phyloP scores from a whole-genome alignment of 1,140 invertebrate species.

The Lepidostoma basale region DNA sequence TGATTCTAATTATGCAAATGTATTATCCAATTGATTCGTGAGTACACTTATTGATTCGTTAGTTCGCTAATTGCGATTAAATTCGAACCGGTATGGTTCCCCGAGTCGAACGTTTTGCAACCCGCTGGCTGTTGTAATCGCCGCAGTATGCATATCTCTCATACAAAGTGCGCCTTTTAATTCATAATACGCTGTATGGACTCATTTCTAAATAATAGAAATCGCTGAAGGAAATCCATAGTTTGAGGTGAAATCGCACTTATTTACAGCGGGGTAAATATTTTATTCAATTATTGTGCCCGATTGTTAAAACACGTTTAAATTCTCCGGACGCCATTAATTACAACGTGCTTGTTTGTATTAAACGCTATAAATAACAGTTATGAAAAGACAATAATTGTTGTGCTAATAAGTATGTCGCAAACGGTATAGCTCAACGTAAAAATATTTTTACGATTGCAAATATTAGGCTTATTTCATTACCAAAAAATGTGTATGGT shows the following conservation, averaged over 20 bases:
- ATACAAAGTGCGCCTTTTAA: neutral
- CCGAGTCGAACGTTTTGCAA: constrained; percentile 2
- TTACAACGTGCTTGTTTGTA: too few relatives aligned
- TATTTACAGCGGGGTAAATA: constrained; percentile 14
- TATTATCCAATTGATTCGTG: too few relatives aligned
- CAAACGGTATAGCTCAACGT: too few relatives aligned
- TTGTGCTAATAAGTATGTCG: too few relatives aligned
- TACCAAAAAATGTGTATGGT: too few relatives aligned
- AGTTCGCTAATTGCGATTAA: constrained; percentile 6
- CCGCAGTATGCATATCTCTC: neutral
- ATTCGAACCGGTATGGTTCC: neutral
- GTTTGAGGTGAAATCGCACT: constrained; percentile 23
- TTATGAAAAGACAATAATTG: too few relatives aligned
- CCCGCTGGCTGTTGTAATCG: neutral
- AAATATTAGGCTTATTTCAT: too few relatives aligned
- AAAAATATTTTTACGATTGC: too few relatives aligned
- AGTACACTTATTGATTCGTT: too few relatives aligned
- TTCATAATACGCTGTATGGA: constrained; percentile 14
- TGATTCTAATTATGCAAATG: too few relatives aligned
- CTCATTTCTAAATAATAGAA: constrained; percentile 26
- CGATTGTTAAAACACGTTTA: constrained; percentile 15
- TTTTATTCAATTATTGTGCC: constrained; percentile 1
- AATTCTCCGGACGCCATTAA: neutral
- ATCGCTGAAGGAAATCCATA: constrained; percentile 18
- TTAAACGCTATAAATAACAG: too few relatives aligned